A percentile compares a stretch with the other conserved stretches of the same genome.
These are phyloP conservation scores for Capreolus pygargus DNA, from an alignment of 2,113 vertebrate genomes.

Conservation along the genomic window DNA sequence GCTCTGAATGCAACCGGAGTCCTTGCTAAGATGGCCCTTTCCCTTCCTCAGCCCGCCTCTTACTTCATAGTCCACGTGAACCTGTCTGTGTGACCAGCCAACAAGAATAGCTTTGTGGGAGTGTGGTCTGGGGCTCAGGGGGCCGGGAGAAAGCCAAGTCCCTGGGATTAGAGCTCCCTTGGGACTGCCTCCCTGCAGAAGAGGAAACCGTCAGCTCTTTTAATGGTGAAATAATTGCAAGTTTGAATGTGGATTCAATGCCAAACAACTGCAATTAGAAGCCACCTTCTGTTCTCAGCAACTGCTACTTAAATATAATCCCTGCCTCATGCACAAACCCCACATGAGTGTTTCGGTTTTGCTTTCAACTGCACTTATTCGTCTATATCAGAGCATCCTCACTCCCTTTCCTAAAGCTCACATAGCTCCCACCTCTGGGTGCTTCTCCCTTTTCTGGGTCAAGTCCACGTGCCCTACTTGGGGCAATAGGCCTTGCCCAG, in stretches of 20 bases:
- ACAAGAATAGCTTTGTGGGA: background rate
- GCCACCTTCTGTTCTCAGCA: slow-evolving; percentile 51
- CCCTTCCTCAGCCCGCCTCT: accelerated
- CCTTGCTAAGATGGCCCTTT: background rate
- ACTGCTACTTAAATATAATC: slow-evolving; percentile 25
- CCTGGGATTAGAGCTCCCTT: background rate
- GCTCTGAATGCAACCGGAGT: background rate
- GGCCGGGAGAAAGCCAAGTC: background rate
- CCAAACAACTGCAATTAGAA: slow-evolving; percentile 54
- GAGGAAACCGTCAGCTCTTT: background rate
- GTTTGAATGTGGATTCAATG: background rate
- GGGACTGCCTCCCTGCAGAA: background rate
- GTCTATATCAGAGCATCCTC: background rate
- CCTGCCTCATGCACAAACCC: background rate
- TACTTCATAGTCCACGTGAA: accelerated
- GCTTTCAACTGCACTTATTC: background rate
- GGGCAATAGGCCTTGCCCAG: background rate
- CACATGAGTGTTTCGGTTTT: slow-evolving; percentile 36
- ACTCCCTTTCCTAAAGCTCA: slow-evolving; percentile 7
- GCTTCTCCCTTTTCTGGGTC: background rate
- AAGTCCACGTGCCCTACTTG: background rate
- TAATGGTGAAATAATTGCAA: background rate
- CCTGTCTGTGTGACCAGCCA: background rate
- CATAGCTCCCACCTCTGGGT: background rate
- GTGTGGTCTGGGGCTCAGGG: too few relatives aligned